Percentiles rank a stretch among this genome's conserved stretches.
Evolutionary conservation across 2,888 invertebrate species (phyloP).

Genomic region (Hydriomena furcata): DNA sequence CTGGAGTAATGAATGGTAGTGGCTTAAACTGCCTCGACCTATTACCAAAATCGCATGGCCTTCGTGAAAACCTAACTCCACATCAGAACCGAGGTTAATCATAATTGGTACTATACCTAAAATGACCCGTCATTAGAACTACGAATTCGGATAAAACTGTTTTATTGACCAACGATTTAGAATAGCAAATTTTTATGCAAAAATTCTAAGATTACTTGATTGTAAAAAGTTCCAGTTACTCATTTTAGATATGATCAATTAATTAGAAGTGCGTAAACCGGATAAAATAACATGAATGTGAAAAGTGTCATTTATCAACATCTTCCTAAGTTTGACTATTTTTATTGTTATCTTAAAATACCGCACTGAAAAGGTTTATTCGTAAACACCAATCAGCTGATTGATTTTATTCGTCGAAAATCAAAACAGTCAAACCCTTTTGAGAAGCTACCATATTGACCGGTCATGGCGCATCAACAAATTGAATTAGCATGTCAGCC

Average conservation of each 20-base stretch:
- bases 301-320: too few species aligned
- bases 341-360: too few species aligned
- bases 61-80: slow-evolving; percentile 22
- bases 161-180: background rate
- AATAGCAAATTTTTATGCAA: background rate
- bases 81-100: slow-evolving; percentile 22
- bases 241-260: too few species aligned
- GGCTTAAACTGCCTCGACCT: slow-evolving; percentile 19
- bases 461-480: slow-evolving; percentile 46
- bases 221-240: too few species aligned
- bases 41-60: slow-evolving; percentile 16
- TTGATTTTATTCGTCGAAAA: background rate
- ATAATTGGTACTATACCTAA: slow-evolving; percentile 16
- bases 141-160: slow-evolving; percentile 13
- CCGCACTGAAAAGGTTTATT: too few species aligned
- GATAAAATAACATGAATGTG: too few species aligned
- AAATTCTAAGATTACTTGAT: too few species aligned
- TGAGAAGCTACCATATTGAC: slow-evolving; percentile 40
- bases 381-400: slow-evolving; percentile 1
- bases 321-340: too few species aligned
- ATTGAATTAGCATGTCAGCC: slow-evolving; percentile 49
- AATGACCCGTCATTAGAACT: slow-evolving; percentile 23
- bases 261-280: too few species aligned
- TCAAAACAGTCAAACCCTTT: slow-evolving; percentile 30
- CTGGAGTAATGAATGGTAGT: slow-evolving; percentile 12